Evolutionary conservation across 2,113 vertebrate species (phyloP), one percentile per base, ranked within the genome.

Genomic region (Mola mola): DNA sequence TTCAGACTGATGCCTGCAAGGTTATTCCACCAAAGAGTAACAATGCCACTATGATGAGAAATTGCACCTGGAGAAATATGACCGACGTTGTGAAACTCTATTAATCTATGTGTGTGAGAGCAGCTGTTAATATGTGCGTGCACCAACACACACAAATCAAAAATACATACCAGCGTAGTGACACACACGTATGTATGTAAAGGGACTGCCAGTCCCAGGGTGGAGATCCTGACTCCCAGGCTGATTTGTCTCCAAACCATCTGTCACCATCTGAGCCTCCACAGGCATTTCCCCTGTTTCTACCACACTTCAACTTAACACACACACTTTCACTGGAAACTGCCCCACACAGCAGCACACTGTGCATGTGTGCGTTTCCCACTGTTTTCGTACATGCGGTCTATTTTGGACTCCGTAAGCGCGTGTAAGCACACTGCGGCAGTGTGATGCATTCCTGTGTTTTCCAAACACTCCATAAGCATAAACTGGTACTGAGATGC

Each of bases 201-300:
- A 70, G 50, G 43, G 26, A 34, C 34, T 38, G 29, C 58, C 51
- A 15, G 51, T 59, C 57, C 47, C 53, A 82, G 75, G 82, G 71
- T 75, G 85, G 51, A 87, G 79, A 82, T 87, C 81, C 84, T 76
- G 81, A 89, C 75, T 88, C 87, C 70, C 79, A 72, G 81, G 51
- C 79, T 78, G 78, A 77, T 87, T 86, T 86, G 78, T 88, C 79
- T 89, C 74, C 22, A 51, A 79, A 70, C 90, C 91, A 92, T 92
- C 91, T 92, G 91, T 90, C 84, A 76, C 86, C 84, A 84, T 90
- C 82, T 83, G 83, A 90, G 63, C 66, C 85, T 85, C 85, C 81
- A 81, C 89, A 86, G 86, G 86, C 84, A 66, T 73, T 87, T 86
- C 81, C 85, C 72, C 46, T 67, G 47, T 17, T 17, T 17, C 75